phyloP scores from a whole-genome alignment of 2,113 vertebrate species.

The Antechinus flavipes region DNA sequence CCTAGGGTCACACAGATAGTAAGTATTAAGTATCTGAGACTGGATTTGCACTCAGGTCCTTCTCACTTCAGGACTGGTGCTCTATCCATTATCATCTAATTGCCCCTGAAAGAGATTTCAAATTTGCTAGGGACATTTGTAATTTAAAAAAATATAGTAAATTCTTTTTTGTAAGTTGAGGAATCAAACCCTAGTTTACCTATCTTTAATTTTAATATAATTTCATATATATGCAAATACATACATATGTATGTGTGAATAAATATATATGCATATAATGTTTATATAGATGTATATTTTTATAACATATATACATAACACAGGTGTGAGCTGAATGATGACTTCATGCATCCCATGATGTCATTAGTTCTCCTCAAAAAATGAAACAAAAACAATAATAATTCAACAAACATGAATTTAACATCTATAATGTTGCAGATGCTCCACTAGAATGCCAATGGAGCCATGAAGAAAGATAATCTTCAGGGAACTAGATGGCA shows the following conservation, averaged over 20 bases:
- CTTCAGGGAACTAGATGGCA: neutral
- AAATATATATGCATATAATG: too few relatives aligned
- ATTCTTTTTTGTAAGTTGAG: slow-evolving; percentile 11
- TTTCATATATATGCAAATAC: neutral
- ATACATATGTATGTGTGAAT: neutral
- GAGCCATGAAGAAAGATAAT: neutral
- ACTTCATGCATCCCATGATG: neutral
- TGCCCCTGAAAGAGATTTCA: neutral
- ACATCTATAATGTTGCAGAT: neutral
- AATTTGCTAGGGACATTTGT: slow-evolving; percentile 16
- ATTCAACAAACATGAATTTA: neutral
- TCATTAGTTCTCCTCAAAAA: neutral
- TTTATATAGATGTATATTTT: too few relatives aligned
- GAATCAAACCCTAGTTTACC: neutral
- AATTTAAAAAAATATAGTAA: slow-evolving; percentile 22
- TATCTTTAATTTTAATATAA: neutral
- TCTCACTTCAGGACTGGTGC: too few relatives aligned
- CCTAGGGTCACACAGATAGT: too few relatives aligned
- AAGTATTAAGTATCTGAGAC: too few relatives aligned
- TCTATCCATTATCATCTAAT: too few relatives aligned
- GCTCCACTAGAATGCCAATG: neutral
- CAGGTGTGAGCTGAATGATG: neutral
- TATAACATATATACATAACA: too few relatives aligned
- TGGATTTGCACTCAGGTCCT: too few relatives aligned
- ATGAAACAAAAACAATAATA: neutral